Evolutionary conservation across 2,113 vertebrate genomes (phyloP).

Genomic region (Ascaphus truei): DNA sequence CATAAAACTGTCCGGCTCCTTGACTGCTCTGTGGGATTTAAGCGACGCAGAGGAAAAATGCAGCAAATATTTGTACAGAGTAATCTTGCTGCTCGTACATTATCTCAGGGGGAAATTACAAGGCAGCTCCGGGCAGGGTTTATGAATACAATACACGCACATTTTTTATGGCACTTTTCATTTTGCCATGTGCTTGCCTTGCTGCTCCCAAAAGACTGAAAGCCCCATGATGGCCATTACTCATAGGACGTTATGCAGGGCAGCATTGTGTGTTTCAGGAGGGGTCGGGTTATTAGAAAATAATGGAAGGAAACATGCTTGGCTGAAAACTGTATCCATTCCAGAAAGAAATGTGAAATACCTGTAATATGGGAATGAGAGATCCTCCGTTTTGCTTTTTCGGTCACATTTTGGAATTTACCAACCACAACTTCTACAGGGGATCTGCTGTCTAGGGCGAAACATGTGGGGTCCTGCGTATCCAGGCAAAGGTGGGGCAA

Average conservation of each 20-base stretch:
- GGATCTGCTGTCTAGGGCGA: too few relatives aligned
- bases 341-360: background rate
- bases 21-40: constrained; percentile 12
- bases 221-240: constrained; percentile 23
- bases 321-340: background rate
- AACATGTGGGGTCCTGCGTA: too few relatives aligned
- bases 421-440: too few relatives aligned
- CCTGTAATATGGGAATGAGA: background rate
- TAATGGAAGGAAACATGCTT: background rate
- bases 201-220: constrained; percentile 20
- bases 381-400: background rate
- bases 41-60: constrained; percentile 18
- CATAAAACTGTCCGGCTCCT: constrained; percentile 21
- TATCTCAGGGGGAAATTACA: constrained; percentile 36
- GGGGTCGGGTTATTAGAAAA: constrained; percentile 18
- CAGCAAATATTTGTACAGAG: constrained; percentile 28
- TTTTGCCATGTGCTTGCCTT: constrained; percentile 29
- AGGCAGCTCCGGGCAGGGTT: constrained; percentile 4
- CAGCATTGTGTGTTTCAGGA: constrained; percentile 21
- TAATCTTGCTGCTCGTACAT: constrained; percentile 15
- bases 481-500: too few relatives aligned
- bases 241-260: constrained; percentile 13
- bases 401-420: too few relatives aligned
- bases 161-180: constrained; percentile 31
- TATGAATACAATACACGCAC: constrained; percentile 26